Evolutionary conservation across 1,140 invertebrate genomes (phyloP).

Genomic region (Lordiphosa collinella): DNA sequence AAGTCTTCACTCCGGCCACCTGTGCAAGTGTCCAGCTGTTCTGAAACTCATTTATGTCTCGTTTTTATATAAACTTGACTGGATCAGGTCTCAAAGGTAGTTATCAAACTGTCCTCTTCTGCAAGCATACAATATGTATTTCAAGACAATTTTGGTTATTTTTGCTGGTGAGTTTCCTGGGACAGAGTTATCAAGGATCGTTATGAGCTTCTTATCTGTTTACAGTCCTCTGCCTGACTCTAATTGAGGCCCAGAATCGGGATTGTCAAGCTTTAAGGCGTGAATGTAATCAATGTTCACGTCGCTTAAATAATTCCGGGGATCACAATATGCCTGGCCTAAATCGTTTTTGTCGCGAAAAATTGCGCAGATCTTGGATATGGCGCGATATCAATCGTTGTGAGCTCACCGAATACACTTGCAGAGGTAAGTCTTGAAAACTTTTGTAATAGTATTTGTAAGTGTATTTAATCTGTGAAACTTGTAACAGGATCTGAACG

Average conservation of each 20-base stretch:
- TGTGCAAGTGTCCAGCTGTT: background rate
- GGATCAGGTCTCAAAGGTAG: background rate
- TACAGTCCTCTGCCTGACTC: constrained; percentile 18
- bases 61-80: constrained; percentile 12
- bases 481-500: constrained; percentile 4
- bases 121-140: constrained; percentile 4
- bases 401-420: constrained; percentile 19
- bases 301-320: background rate
- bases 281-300: constrained; percentile 3
- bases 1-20: background rate
- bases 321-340: constrained; percentile 7
- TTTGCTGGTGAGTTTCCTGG: background rate
- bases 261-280: constrained; percentile 20
- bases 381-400: constrained; percentile 37
- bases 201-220: background rate
- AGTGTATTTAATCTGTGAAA: background rate
- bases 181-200: background rate
- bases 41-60: background rate
- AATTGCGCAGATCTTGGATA: constrained; percentile 7
- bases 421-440: constrained; percentile 7
- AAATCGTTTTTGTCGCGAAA: constrained; percentile 19
- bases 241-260: constrained; percentile 22
- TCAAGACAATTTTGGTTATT: background rate
- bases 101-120: constrained; percentile 1
- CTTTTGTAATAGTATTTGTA: background rate